A percentile compares a stretch with the other conserved stretches of the same genome.
Evolutionary conservation across 92 coral and sea anemone species (phyloP).

Genomic region (Siderastrea siderea): DNA sequence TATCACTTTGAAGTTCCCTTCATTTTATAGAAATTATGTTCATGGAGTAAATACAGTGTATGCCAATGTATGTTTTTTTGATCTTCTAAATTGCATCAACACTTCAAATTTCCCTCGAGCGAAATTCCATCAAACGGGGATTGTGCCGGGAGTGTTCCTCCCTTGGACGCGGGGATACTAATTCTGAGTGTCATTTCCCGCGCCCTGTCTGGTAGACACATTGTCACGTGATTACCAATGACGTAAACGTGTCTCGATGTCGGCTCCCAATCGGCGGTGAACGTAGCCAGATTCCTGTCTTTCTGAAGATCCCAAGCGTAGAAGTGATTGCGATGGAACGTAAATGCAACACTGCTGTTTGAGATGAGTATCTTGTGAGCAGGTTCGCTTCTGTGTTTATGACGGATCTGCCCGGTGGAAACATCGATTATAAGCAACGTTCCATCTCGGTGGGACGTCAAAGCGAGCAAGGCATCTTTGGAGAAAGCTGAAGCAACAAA

Average conservation of each 20-base stretch:
- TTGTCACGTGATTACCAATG: slow-evolving; percentile 61
- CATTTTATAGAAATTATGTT: too few relatives aligned
- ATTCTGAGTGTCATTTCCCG: slow-evolving; percentile 44
- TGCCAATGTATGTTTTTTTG: too few relatives aligned
- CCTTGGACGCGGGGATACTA: slow-evolving; percentile 31
- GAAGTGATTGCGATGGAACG: slow-evolving; percentile 67
- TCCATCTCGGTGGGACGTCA: slow-evolving; percentile 64
- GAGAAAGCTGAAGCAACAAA: slow-evolving; percentile 64
- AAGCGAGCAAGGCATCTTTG: slow-evolving; percentile 28
- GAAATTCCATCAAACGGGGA: slow-evolving; percentile 26
- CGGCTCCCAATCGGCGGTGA: slow-evolving; percentile 76
- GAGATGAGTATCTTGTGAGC: slow-evolving; percentile 56
- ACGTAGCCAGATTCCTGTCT: slow-evolving; percentile 50
- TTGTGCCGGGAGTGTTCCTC: not conserved
- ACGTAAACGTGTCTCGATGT: slow-evolving; percentile 66
- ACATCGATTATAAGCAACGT: slow-evolving; percentile 47
- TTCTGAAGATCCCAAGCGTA: slow-evolving; percentile 64
- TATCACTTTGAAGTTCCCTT: too few relatives aligned
- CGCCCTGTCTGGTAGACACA: slow-evolving; percentile 54
- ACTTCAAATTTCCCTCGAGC: slow-evolving; percentile 35
- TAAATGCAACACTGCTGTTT: slow-evolving; percentile 49
- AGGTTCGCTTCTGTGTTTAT: slow-evolving; percentile 43
- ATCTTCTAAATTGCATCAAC: not conserved
- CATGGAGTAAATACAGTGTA: too few relatives aligned
- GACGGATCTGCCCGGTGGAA: slow-evolving; percentile 51